Conservation (phyloP, 2,113 vertebrate genomes). For the Neotoma lepida region DNA sequence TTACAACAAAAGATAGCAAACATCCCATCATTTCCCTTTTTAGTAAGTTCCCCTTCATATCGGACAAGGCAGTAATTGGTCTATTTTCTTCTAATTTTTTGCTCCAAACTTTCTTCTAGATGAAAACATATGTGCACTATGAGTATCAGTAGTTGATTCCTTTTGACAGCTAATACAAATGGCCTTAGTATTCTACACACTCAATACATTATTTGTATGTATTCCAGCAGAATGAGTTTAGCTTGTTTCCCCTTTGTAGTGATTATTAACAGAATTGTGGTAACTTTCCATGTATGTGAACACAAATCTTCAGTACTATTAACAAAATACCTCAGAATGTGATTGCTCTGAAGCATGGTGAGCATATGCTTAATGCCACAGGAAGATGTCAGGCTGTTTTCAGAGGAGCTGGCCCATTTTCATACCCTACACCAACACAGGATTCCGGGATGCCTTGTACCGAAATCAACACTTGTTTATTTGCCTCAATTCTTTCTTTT, state of each 20-base stretch:
- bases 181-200: background rate
- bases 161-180: background rate
- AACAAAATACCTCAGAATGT: background rate
- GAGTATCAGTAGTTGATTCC: background rate
- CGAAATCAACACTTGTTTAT: background rate
- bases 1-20: background rate
- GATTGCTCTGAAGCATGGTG: background rate
- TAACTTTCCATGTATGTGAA: background rate
- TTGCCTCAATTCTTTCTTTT: background rate
- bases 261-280: background rate
- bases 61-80: background rate
- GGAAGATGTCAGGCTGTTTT: background rate
- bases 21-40: background rate
- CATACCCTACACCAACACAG: background rate
- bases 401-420: background rate
- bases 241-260: background rate
- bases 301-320: background rate
- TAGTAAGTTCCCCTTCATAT: background rate
- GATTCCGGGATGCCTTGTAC: background rate
- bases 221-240: background rate
- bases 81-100: background rate
- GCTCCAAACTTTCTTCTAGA: background rate
- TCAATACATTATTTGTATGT: background rate
- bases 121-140: background rate
- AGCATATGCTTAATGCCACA: background rate